Evolutionary conservation across 2,113 vertebrate genomes (phyloP).

Genomic region (Cyanistes caeruleus): DNA sequence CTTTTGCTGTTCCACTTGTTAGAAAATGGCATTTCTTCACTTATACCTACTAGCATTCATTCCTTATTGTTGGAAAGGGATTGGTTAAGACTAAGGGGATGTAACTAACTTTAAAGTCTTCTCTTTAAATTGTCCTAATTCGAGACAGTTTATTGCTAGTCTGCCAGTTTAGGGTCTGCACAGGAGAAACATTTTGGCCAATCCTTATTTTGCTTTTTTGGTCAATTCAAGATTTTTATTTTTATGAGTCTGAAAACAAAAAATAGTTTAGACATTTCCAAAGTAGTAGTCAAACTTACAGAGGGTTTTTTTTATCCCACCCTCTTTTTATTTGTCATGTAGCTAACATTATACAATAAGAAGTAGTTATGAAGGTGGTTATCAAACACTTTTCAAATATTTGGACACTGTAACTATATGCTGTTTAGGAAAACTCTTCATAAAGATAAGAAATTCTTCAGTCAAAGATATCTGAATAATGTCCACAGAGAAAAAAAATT

Average conservation of each 20-base stretch:
- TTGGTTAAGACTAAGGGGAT: no score
- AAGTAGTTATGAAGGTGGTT: neutral
- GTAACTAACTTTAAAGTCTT: neutral
- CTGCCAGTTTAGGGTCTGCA: neutral
- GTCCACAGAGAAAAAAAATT: neutral
- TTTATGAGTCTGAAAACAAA: neutral
- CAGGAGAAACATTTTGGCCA: neutral
- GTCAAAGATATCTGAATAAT: neutral
- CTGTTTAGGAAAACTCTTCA: neutral
- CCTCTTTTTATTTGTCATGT: neutral
- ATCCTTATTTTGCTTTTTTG: neutral
- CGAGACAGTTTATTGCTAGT: neutral
- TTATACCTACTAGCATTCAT: fast-evolving
- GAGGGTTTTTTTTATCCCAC: neutral
- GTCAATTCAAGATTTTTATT: neutral
- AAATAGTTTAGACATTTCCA: neutral
- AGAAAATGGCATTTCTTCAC: neutral
- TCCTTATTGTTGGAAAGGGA: neutral
- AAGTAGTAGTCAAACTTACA: neutral
- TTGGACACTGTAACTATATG: neutral
- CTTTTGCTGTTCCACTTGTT: neutral
- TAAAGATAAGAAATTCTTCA: neutral
- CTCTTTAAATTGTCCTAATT: neutral
- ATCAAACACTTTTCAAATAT: neutral
- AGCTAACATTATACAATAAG: neutral